phyloP scores from a whole-genome alignment of 2,113 vertebrate species.

The Arizona elegans region DNA sequence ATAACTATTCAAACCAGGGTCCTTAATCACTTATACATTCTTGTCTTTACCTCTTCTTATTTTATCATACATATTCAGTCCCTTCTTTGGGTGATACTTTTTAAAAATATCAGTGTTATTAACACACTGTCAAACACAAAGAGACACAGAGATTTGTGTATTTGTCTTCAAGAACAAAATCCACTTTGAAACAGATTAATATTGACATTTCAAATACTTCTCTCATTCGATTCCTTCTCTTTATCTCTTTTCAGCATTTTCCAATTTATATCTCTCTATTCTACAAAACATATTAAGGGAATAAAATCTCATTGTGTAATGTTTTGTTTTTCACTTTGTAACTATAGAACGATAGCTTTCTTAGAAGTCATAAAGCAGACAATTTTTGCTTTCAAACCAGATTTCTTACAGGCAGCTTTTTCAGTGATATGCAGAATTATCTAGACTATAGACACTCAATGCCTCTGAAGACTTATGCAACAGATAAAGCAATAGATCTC shows the following conservation, averaged over 20 bases:
- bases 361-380: slow-evolving; percentile 23
- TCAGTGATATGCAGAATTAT: background rate
- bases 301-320: background rate
- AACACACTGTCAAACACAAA: background rate
- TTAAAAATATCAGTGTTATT: background rate
- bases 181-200: background rate
- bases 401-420: slow-evolving; percentile 19
- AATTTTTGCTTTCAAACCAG: background rate
- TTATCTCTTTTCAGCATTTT: background rate
- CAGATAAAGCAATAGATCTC: background rate
- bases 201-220: slow-evolving; percentile 18
- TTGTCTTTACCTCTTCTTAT: background rate
- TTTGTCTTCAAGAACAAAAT: background rate
- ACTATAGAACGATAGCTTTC: slow-evolving; percentile 1
- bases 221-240: background rate
- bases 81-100: background rate
- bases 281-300: background rate
- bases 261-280: background rate
- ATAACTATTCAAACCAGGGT: background rate
- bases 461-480: slow-evolving; percentile 3
- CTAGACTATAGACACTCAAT: slow-evolving; percentile 8
- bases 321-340: slow-evolving; percentile 13
- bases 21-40: background rate
- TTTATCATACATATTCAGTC: background rate
- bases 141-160: background rate